Base-by-base conservation (phyloP, 2,797 vertebrate species). In the Enteromius fasciolatus region DNA sequence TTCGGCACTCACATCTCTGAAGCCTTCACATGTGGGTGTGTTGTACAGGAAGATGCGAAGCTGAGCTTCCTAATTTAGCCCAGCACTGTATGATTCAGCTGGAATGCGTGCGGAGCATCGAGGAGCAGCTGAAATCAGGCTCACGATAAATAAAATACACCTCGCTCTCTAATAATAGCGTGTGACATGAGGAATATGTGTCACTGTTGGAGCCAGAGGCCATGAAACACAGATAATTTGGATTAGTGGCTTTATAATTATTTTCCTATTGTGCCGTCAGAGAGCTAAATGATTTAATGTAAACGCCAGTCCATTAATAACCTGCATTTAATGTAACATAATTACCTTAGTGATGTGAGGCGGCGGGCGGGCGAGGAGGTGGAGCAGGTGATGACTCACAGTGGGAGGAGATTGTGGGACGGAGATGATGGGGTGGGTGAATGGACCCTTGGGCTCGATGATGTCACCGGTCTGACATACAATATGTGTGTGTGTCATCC, bases 231-330 rank as follows among this genome's bases (percentile, higher is more conserved):
- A 48, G 54, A 81, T 61, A 3, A 72, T 73, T 81, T 73, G 54
- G 68, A 81, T 81, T 81, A 63, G 67, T 48, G 68, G 28, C 25
- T 73, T 70, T 72, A n/a, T 61, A 80, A 73, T 80, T 72, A 80
- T 80, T 70, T 72, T 48, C 18, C 68, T 80, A 80, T 70, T 46
- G 48, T 72, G 28, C 67, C 48, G 25, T 72, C 25, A 63, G 20
- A 48, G 39, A 63, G 54, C 14, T 72, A 72, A 80, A 72, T 72
- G 18, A 80, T 80, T 72, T 72, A 72, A 72, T 80, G 14, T 44
- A 48, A 48, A 80, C 33, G 18, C 46, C 39, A 48, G 39, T 33
- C 18, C 41, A 80, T 61, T 80, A 72, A 79, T 57, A 79, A 57
- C 25, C 66, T 69, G 50, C n/a, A 14, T 57, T 79, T 69, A 41